A percentile compares a stretch with the other conserved stretches of the same genome.
Conservation (phyloP, 2,113 vertebrate species). For the Cyanoliseus patagonus region DNA sequence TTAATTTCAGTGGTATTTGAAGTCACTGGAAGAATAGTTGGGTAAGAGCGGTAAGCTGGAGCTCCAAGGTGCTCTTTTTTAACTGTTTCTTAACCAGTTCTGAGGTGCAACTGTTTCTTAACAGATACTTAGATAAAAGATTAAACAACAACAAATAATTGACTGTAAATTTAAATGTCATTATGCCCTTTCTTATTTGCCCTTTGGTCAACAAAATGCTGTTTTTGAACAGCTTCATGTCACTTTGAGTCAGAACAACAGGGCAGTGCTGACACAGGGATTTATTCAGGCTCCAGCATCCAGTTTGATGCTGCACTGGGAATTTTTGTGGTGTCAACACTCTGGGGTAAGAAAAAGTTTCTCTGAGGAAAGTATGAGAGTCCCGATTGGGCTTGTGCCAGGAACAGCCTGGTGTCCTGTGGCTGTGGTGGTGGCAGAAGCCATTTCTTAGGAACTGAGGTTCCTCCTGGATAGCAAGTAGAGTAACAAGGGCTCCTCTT, state of each 20-base stretch:
- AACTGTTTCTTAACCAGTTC: too few relatives aligned
- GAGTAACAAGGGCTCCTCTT: not conserved
- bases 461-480: not conserved
- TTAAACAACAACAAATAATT: not conserved
- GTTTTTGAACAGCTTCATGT: not conserved
- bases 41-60: not conserved
- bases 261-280: fast-evolving
- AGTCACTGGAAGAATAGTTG: not conserved
- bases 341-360: not conserved
- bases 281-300: not conserved
- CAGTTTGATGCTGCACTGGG: not conserved
- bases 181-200: not conserved
- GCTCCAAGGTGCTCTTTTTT: not conserved
- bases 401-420: not conserved
- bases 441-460: not conserved
- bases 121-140: not conserved
- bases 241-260: not conserved
- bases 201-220: not conserved
- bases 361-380: not conserved
- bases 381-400: not conserved
- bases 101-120: not conserved
- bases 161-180: not conserved
- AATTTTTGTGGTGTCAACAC: not conserved
- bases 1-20: not conserved
- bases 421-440: not conserved